Conservation (phyloP, 2,888 invertebrate species). For the Nebria salina region DNA sequence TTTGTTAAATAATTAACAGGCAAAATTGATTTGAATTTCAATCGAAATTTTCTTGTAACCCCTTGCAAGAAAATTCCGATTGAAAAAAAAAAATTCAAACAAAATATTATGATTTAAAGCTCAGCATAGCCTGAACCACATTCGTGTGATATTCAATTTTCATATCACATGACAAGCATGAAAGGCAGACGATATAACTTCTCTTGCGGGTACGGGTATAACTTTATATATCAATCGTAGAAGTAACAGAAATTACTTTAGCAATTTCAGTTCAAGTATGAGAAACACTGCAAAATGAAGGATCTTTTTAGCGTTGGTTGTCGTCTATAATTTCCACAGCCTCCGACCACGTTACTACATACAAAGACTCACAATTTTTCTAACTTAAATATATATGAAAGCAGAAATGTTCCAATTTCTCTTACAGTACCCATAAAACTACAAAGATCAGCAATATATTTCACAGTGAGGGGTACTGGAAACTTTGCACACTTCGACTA, state of each 20-base stretch:
- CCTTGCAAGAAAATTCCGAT: too few relatives aligned
- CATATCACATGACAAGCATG: not conserved
- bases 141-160: conserved; percentile 4
- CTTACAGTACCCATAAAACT: conserved; percentile 42
- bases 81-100: too few relatives aligned
- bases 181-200: not conserved
- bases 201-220: not conserved
- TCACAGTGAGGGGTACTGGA: not conserved
- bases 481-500: conserved; percentile 15
- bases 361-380: conserved; percentile 44
- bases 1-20: too few relatives aligned
- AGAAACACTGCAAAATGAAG: conserved; percentile 21
- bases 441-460: conserved; percentile 44
- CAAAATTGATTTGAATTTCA: too few relatives aligned
- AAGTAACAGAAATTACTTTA: conserved; percentile 18
- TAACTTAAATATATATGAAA: conserved; percentile 32
- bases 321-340: conserved; percentile 6
- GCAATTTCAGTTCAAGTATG: not conserved
- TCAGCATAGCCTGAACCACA: not conserved
- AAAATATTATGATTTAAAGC: not conserved
- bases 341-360: not conserved
- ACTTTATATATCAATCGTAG: not conserved
- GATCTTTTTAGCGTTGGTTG: not conserved
- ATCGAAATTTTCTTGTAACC: too few relatives aligned
- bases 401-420: conserved; percentile 22